Evolutionary conservation across 2,888 invertebrate species (phyloP).

Genomic region (Parnassius mnemosyne): DNA sequence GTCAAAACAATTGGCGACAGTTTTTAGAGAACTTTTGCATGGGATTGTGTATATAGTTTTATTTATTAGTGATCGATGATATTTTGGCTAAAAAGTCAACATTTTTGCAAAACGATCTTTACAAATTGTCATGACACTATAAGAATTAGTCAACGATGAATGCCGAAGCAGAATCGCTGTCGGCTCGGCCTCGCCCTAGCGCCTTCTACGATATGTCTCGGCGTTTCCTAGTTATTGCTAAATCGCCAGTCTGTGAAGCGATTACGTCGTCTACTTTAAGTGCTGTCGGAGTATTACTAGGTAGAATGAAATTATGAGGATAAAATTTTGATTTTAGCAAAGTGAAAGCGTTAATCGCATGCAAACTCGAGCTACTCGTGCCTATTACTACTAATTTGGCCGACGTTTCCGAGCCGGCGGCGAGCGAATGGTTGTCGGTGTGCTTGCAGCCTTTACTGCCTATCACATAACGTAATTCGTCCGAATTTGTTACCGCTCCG

Average conservation of each 20-base stretch:
- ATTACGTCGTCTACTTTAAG: constrained; percentile 49
- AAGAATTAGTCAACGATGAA: constrained; percentile 77
- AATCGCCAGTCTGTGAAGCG: constrained; percentile 53
- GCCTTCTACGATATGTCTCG: constrained; percentile 69
- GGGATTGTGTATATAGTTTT: no score
- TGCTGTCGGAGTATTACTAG: constrained; percentile 49
- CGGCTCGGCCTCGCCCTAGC: constrained; percentile 50
- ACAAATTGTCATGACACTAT: constrained; percentile 78
- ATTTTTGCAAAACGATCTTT: constrained; percentile 76
- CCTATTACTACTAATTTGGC: constrained; percentile 39
- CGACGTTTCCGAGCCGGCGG: constrained; percentile 55
- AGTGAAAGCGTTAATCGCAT: constrained; percentile 52
- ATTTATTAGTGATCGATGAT: constrained; percentile 26
- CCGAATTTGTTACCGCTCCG: constrained; percentile 76
- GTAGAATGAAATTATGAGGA: constrained; percentile 47
- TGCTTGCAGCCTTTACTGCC: constrained; percentile 54
- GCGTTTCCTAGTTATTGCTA: constrained; percentile 54
- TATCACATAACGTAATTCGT: constrained; percentile 77
- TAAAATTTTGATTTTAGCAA: constrained; percentile 39
- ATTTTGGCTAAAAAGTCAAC: constrained; percentile 80
- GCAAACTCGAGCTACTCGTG: constrained; percentile 46
- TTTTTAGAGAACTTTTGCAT: no score
- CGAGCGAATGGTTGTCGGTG: constrained; percentile 38
- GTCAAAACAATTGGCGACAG: no score
- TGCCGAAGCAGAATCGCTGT: constrained; percentile 51